Percentiles rank a stretch among this genome's conserved stretches.
Evolutionary conservation across 2,888 invertebrate species (phyloP).

Genomic region (Aleiodes alternator): DNA sequence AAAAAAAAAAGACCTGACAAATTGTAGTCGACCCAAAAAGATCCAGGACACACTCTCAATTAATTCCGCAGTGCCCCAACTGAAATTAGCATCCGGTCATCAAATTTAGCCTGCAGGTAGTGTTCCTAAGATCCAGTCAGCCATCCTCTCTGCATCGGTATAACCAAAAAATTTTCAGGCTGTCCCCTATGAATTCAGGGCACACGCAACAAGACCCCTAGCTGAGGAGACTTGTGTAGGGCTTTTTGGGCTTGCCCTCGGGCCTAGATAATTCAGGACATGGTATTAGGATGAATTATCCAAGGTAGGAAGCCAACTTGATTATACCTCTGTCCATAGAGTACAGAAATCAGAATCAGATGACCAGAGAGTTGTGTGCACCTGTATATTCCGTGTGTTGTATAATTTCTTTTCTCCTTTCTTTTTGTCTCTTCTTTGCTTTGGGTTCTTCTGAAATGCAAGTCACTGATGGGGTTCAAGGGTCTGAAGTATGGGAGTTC

Average conservation of each 20-base stretch:
- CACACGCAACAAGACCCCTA: constrained; percentile 47
- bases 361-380: constrained; percentile 8
- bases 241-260: constrained; percentile 9
- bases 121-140: constrained; percentile 32
- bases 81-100: constrained; percentile 59
- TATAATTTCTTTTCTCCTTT: background rate
- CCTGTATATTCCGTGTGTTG: constrained; percentile 21
- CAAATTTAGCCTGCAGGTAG: constrained; percentile 56
- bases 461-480: constrained; percentile 19
- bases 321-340: constrained; percentile 30
- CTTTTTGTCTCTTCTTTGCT: background rate
- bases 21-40: constrained; percentile 56
- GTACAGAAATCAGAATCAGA: constrained; percentile 28
- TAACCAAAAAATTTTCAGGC: constrained; percentile 40
- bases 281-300: constrained; percentile 32
- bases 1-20: constrained; percentile 59
- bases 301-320: constrained; percentile 18
- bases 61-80: constrained; percentile 55
- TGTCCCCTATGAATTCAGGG: constrained; percentile 23
- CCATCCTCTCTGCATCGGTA: background rate
- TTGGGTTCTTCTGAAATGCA: constrained; percentile 1
- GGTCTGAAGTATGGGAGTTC: background rate
- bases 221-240: constrained; percentile 42
- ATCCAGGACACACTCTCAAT: constrained; percentile 55
- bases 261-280: constrained; percentile 33